Base-by-base conservation (phyloP, 2,888 invertebrate species). In the Euclidia mi region DNA sequence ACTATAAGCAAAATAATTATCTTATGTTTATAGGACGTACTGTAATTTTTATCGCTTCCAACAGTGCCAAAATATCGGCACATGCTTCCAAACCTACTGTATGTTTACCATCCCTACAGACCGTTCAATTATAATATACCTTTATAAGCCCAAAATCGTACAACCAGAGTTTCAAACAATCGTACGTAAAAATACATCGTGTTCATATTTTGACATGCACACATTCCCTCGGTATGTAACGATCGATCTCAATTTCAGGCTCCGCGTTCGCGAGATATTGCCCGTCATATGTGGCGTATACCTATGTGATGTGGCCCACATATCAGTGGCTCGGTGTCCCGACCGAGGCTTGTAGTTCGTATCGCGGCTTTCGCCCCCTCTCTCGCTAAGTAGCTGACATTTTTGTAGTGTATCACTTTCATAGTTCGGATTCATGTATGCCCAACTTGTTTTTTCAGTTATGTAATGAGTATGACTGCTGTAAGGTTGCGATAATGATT, bases 241-340 rank as follows among this genome's bases (percentile, higher is more conserved):
- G 46, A 46, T 52, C 52, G 52, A 52, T 52, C 32, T 20, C 17
- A 34, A 41, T 45, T 34, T 31, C 29, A 11, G 41, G 56, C 32
- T 43, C 31, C 29, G 2, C 38, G 29, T 42, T 20, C 14, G 38
- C 38, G 51, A 10, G 31, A 50, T 46, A 51, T 51, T 37, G 9
- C 41, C 20, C 40, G n/a, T n/a, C n/a, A n/a, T n/a, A n/a, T n/a
- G n/a, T n/a, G 20, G 20, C 20, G 20, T 25, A 15, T 38, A 18
- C 6, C n/a, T 40, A 44, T 28, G 37, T 34, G 31, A 48, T 35
- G 56, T 17, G 50, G 28, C 37, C 43, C 37, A 46, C 47, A 47
- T 46, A 46, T 15, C 14, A 42, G n/a, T n/a, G n/a, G n/a, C n/a
- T n/a, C 35, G 42, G 41, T 52, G 35, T 38, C 34, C 41, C 28